A percentile compares a stretch with the other conserved stretches of the same genome.
Evolutionary conservation across 2,113 vertebrate genomes (phyloP).

Genomic region (Burhinus bistriatus): DNA sequence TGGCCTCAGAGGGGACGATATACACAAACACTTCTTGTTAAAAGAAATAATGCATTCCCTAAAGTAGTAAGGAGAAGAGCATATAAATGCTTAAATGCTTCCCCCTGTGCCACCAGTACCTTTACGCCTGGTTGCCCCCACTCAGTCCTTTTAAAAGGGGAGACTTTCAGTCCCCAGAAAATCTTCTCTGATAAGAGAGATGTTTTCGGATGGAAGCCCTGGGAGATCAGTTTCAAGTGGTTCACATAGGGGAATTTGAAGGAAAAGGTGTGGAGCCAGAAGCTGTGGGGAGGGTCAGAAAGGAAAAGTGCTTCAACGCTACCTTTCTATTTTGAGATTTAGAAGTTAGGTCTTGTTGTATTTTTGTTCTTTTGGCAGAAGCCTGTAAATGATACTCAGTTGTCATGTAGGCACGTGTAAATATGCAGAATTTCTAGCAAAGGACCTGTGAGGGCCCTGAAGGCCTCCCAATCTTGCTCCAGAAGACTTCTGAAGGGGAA

Average conservation of each 20-base stretch:
- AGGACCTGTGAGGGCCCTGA: neutral
- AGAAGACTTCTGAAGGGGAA: neutral
- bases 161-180: neutral
- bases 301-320: neutral
- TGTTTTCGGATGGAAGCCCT: neutral
- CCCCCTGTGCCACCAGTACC: neutral
- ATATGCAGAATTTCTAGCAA: neutral
- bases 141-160: neutral
- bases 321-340: neutral
- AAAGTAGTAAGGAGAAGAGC: neutral
- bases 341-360: neutral
- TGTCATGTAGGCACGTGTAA: neutral
- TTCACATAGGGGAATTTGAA: neutral
- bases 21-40: neutral
- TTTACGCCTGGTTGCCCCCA: neutral
- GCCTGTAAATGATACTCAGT: neutral
- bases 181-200: neutral
- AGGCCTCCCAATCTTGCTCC: neutral
- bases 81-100: neutral
- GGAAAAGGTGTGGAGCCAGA: neutral
- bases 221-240: neutral
- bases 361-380: neutral
- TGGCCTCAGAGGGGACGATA: neutral
- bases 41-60: neutral
- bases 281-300: neutral